Evolutionary conservation across 2,888 invertebrate genomes (phyloP).

Genomic region (Caenorhabditis imperialis): DNA sequence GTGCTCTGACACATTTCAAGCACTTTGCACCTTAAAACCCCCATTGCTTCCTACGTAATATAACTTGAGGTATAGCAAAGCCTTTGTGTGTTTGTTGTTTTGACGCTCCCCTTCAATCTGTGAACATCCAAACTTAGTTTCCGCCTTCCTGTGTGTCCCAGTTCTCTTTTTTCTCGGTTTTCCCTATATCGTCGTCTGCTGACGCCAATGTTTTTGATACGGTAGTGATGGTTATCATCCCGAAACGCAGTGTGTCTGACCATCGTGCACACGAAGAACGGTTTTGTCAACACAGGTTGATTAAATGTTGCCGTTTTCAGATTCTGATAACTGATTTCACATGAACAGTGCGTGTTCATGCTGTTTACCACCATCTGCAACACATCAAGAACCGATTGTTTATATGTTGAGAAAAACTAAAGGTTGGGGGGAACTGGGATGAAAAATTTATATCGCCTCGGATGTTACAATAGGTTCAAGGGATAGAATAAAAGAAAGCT

Average conservation of each 20-base stretch:
- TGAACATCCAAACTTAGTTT: not conserved
- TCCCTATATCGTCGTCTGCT: too few relatives aligned
- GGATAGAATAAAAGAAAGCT: too few relatives aligned
- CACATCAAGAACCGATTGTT: conserved; percentile 43
- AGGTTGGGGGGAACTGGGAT: conserved; percentile 1
- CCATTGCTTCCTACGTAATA: too few relatives aligned
- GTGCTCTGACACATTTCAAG: not conserved
- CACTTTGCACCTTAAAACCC: conserved; percentile 1
- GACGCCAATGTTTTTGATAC: too few relatives aligned
- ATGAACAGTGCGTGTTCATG: conserved; percentile 17
- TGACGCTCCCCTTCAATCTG: not conserved
- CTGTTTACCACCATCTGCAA: conserved; percentile 20
- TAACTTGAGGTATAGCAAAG: too few relatives aligned
- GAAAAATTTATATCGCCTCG: too few relatives aligned
- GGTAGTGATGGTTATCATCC: too few relatives aligned
- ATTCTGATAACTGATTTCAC: conserved; percentile 17
- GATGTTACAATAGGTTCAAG: not conserved
- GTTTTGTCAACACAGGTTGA: too few relatives aligned
- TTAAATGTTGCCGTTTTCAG: too few relatives aligned
- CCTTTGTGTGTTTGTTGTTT: not conserved
- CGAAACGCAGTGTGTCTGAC: too few relatives aligned
- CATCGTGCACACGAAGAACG: too few relatives aligned
- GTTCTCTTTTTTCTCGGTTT: not conserved
- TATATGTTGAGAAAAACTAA: not conserved
- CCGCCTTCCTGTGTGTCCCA: not conserved